Conservation (phyloP, 2,797 vertebrate genomes). For the Eleutherodactylus coqui region DNA sequence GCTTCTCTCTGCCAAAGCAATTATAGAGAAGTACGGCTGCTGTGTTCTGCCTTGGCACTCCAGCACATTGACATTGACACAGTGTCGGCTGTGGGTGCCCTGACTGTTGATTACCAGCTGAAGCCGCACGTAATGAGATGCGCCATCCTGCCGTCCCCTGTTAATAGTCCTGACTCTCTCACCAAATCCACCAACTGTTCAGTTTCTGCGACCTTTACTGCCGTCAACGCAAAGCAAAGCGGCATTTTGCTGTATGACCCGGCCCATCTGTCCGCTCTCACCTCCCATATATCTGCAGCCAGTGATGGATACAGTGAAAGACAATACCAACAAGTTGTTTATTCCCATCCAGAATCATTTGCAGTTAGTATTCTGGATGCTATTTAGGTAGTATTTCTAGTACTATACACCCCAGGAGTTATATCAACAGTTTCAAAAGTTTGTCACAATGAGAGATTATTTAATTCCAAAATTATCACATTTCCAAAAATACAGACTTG, state of each 20-base stretch:
- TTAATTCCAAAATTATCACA: neutral
- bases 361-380: neutral
- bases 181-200: conserved; percentile 4
- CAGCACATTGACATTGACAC: neutral
- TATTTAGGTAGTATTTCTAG: no score
- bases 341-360: neutral
- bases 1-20: conserved; percentile 27
- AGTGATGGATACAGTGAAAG: neutral
- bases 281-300: neutral
- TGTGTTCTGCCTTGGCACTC: neutral
- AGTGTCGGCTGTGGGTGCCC: neutral
- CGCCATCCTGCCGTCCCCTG: neutral
- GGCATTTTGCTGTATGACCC: neutral
- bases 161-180: neutral
- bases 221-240: neutral
- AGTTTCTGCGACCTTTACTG: neutral
- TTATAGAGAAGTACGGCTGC: neutral
- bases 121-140: conserved; percentile 10
- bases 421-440: neutral
- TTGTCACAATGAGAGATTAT: no score
- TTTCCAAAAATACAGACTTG: neutral
- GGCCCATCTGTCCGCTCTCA: neutral
- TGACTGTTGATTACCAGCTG: conserved; percentile 30
- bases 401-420: neutral
- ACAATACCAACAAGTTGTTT: neutral